These are phyloP conservation scores for Molorchus minor DNA, from an alignment of 2,888 invertebrate species.

Conservation along the genomic window DNA sequence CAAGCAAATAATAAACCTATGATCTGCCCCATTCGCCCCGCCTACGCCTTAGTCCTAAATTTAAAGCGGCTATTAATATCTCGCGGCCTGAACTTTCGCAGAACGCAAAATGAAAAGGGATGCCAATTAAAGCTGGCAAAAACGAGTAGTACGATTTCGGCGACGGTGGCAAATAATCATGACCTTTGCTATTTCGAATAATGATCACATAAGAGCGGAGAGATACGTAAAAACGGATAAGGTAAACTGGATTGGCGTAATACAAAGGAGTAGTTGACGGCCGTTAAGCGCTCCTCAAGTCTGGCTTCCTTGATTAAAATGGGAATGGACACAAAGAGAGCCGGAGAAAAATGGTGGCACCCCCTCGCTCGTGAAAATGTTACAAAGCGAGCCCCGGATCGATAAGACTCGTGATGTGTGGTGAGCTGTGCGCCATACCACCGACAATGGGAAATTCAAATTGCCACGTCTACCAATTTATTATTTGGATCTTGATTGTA, in stretches of 20 bases:
- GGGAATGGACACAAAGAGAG: slow-evolving; percentile 38
- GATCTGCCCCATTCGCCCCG: too few relatives aligned
- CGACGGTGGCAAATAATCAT: background rate
- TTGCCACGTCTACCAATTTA: slow-evolving; percentile 20
- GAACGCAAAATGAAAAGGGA: too few relatives aligned
- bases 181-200: background rate
- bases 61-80: too few relatives aligned
- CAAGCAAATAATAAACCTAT: too few relatives aligned
- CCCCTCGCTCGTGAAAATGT: slow-evolving; percentile 21
- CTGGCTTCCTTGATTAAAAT: slow-evolving; percentile 41
- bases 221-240: background rate
- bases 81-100: too few relatives aligned
- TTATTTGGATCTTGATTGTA: slow-evolving; percentile 20
- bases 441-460: slow-evolving; percentile 16
- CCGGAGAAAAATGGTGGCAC: slow-evolving; percentile 18
- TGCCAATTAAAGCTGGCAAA: background rate
- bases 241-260: slow-evolving; percentile 16
- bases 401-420: slow-evolving; percentile 22
- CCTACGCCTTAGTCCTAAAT: too few relatives aligned
- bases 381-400: slow-evolving; percentile 23
- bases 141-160: background rate
- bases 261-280: slow-evolving; percentile 36
- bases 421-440: slow-evolving; percentile 11
- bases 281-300: slow-evolving; percentile 35
- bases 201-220: background rate